Conservation (phyloP, 2,888 invertebrate genomes). For the Eupithecia abbreviata region DNA sequence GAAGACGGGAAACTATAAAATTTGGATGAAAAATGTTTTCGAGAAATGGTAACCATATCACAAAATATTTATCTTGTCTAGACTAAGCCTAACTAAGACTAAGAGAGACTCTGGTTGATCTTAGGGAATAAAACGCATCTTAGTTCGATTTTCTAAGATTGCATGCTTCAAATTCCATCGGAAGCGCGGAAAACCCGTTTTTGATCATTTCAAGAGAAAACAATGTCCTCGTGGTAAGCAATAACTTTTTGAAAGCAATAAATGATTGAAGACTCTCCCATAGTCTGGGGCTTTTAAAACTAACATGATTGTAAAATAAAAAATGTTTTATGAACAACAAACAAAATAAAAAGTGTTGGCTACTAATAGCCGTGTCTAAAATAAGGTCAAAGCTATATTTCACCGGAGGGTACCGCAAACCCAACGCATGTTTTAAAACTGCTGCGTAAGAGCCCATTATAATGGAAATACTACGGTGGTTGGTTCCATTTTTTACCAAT, state of each 20-base stretch:
- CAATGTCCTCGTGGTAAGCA: neutral
- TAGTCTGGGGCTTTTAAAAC: neutral
- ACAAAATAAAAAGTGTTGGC: slow-evolving; percentile 5
- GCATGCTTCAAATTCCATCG: neutral
- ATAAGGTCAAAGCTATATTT: slow-evolving; percentile 20
- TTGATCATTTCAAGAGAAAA: neutral
- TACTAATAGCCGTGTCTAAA: slow-evolving; percentile 10
- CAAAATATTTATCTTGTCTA: neutral
- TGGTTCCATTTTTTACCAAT: slow-evolving; percentile 22
- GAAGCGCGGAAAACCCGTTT: neutral
- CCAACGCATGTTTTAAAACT: slow-evolving; percentile 26
- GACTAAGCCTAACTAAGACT: too few relatives aligned
- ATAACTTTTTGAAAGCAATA: neutral
- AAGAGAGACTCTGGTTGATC: neutral
- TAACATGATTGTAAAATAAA: neutral
- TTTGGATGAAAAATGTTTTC: neutral
- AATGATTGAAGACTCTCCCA: too few relatives aligned
- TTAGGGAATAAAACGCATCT: neutral
- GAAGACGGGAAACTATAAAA: neutral
- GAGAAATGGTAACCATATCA: neutral
- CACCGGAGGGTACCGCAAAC: slow-evolving; percentile 11
- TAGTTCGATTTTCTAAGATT: neutral
- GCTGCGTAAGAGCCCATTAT: slow-evolving; percentile 20
- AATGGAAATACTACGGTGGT: slow-evolving; percentile 24
- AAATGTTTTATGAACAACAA: neutral